Percentiles rank a stretch among this genome's conserved stretches.
phyloP scores from a whole-genome alignment of 2,113 vertebrate species.

The Psammodynastes pulverulentus region DNA sequence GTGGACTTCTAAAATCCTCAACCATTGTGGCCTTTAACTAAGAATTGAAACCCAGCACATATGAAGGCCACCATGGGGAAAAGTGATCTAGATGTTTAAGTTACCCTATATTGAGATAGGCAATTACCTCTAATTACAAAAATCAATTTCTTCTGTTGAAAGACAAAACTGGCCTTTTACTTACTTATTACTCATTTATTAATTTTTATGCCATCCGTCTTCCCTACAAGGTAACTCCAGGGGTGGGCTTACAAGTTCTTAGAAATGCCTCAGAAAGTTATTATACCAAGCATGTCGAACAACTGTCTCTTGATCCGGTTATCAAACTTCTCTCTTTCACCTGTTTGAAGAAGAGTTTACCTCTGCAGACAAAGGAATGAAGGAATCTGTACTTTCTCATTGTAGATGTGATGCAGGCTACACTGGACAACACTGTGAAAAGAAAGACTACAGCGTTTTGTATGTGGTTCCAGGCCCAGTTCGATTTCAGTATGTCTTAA shows the following conservation, averaged over 20 bases:
- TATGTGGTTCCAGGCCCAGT: conserved; percentile 97
- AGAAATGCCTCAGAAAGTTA: neutral
- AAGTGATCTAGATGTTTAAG: neutral
- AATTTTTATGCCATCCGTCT: neutral
- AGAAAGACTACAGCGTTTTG: conserved; percentile 97
- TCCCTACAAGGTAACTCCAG: neutral
- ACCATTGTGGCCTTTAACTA: neutral
- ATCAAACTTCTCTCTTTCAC: neutral
- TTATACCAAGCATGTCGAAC: neutral
- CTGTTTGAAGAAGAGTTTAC: neutral
- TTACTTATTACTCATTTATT: neutral
- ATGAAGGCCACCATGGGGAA: neutral
- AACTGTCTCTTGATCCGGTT: too few species aligned
- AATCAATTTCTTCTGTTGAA: neutral
- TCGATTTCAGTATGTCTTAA: conserved; percentile 96
- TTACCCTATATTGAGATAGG: neutral
- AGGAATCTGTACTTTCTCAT: neutral
- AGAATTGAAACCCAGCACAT: neutral
- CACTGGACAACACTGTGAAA: conserved; percentile 95
- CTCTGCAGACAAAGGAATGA: neutral
- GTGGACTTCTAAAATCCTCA: neutral
- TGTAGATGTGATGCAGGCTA: conserved; percentile 95
- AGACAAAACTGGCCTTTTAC: neutral
- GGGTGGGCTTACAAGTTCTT: neutral
- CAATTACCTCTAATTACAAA: neutral